Evolutionary conservation across 2,797 vertebrate species (phyloP).

Genomic region (Sebastes taczanowskii): DNA sequence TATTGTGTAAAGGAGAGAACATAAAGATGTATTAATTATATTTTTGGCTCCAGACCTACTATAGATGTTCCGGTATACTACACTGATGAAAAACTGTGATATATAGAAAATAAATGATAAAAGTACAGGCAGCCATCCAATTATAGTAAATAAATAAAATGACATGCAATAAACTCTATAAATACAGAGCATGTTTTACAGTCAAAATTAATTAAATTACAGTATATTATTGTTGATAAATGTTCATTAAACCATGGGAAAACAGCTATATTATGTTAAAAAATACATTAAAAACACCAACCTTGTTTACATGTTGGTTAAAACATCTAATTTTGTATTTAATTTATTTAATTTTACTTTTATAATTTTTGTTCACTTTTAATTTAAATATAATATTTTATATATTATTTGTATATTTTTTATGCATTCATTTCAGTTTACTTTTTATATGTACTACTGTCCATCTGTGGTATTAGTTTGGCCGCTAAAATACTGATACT

Average conservation of each 20-base stretch:
- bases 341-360: neutral
- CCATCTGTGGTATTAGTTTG: neutral
- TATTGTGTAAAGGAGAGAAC: neutral
- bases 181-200: no score
- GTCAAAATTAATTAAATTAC: no score
- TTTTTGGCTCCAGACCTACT: neutral
- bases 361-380: neutral
- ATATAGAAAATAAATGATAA: no score
- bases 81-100: no score
- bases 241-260: no score
- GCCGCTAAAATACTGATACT: neutral
- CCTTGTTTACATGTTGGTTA: no score
- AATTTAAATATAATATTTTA: neutral
- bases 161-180: no score
- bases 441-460: neutral
- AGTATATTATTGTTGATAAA: no score
- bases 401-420: neutral
- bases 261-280: no score
- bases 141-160: no score
- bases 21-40: neutral
- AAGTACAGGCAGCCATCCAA: no score
- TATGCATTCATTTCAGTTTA: neutral
- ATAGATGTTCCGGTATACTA: neutral
- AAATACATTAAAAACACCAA: no score
- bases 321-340: neutral